Base-by-base conservation (phyloP, 2,797 vertebrate species). In the Perodicticus potto region DNA sequence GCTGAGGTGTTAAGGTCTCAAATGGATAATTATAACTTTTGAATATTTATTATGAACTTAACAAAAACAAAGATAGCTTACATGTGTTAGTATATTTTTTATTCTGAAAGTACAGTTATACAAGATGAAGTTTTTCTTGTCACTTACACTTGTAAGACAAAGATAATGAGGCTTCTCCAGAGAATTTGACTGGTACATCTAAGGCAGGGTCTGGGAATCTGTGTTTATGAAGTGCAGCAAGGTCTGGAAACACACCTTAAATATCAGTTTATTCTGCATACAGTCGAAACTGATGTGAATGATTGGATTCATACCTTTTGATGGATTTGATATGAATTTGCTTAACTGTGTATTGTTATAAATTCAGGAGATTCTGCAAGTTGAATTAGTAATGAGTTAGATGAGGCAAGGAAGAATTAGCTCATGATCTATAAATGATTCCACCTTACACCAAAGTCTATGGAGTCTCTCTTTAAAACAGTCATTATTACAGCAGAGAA, bases 21-120 rank as follows among this genome's bases (percentile, higher is more conserved):
- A 88, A 73, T 86, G 34, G 16, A 53, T 73, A 93, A 69, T 73
- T 43, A 67, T 6, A n/a, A 40, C 17, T 86, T 95, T 89, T 93
- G 29, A 49, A 73, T 45, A 69, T 5, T 23, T 22, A 40, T 34
- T 65, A 57, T 59, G 80, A 95, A 23, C 11, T 49, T 76, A 86
- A 77, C 29, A 11, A 72, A 78, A 89, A 67, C n/a, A 45, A 70
- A 86, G 22, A 61, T 9, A n/a, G n/a, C 19, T 76, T 70, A 72
- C 3, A 11, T 59, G 27, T 25, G 7, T 49, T 25, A 73, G 57
- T 84, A 22, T 1, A 10, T 76, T 25, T 37, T 72, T 57, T 57
- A 17, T 61, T 69, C 22, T 67, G 27, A 72, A 92, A 88, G 9
- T 87, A 43, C n/a, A 65, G 43, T 87, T 92, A 81, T 25, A 53